Evolutionary conservation across 2,113 vertebrate species (phyloP).

Genomic region (Neogale vison): DNA sequence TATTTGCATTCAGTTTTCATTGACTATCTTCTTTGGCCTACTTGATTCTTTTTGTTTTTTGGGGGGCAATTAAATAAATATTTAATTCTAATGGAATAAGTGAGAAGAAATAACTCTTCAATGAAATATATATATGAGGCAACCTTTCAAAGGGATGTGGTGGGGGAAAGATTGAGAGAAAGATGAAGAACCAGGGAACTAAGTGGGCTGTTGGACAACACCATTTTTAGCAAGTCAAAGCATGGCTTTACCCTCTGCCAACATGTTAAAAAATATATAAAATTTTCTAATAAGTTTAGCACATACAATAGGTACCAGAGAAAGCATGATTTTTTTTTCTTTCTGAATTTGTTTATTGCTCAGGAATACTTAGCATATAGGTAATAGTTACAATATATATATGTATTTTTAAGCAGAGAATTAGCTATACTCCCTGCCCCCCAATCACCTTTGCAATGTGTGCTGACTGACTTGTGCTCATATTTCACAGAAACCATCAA

Average conservation of each 20-base stretch:
- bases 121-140: constrained; percentile 91
- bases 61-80: constrained; percentile 84
- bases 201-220: constrained; percentile 70
- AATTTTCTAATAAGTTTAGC: constrained; percentile 79
- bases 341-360: constrained; percentile 67
- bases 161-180: neutral
- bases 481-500: constrained; percentile 52
- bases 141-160: constrained; percentile 88
- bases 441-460: neutral
- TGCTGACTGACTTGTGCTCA: neutral
- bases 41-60: neutral
- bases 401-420: constrained; percentile 48
- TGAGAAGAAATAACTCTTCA: constrained; percentile 92
- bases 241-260: constrained; percentile 51
- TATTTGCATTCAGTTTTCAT: neutral
- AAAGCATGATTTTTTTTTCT: constrained; percentile 61
- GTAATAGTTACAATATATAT: constrained; percentile 57
- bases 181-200: neutral
- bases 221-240: constrained; percentile 77
- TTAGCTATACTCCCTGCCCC: neutral
- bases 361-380: constrained; percentile 71
- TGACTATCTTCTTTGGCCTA: neutral
- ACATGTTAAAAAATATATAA: constrained; percentile 83
- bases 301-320: constrained; percentile 71
- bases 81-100: constrained; percentile 89